Evolutionary conservation across 2,888 invertebrate species (phyloP), one percentile per base, ranked within the genome.

Genomic region (Eupithecia abbreviata): DNA sequence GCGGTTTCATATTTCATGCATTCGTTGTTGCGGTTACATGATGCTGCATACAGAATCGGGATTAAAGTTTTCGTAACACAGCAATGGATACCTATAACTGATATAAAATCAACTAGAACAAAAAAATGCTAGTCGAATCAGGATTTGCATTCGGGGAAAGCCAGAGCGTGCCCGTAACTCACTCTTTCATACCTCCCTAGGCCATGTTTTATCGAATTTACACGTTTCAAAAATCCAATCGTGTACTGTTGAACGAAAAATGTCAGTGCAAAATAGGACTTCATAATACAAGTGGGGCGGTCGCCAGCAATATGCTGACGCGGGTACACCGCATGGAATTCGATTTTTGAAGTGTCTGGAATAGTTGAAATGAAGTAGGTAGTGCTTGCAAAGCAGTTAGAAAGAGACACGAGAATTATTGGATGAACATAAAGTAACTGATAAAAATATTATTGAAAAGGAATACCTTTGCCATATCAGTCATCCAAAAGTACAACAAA

Each of bases 141-240:
- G 72, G 77, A 67, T 79, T 74, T 73, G 73, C 78, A 75, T 71
- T 74, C 72, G 68, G 41, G 76, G 69, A 81, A 79, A 81, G 70
- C 74, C 73, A 84, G 81, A 77, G 79, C 78, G 82, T 77, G 79
- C 77, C 82, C 83, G 83, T 85, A 87, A 86, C 86, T 87, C 86
- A 87, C 85, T 87, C 69, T 77, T 88, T 85, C 84, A 85, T 77
- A 75, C 67, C 85, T 83, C 86, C 83, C 82, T 85, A 83, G 85
- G 84, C 86, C 82, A 84, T 87, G 89, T 90, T 91, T 90, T 92
- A 93, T 93, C 91, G 90, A 92, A 92, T 93, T 93, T 93, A 93
- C 93, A 93, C 93, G 92, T 92, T 93, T 91, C 90, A 89, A 91
- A 93, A 93, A 94, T 93, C 90, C 93, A 93, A 93, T 93, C 91